Conservation (phyloP, 2,888 invertebrate genomes). For the Yponomeuta cagnagella region DNA sequence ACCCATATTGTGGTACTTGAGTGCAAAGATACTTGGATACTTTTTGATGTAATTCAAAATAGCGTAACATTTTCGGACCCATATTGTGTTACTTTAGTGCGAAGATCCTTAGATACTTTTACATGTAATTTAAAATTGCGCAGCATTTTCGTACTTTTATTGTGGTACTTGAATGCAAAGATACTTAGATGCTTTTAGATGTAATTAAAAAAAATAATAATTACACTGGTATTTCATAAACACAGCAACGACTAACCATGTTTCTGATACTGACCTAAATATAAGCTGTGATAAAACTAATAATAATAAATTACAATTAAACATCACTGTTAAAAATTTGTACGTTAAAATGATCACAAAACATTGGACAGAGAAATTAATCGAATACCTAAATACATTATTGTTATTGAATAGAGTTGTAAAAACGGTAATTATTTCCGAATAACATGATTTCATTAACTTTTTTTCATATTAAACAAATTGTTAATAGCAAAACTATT, state of each 20-base stretch:
- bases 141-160: no score
- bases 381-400: not conserved
- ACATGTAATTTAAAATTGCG: no score
- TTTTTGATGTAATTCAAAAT: no score
- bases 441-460: not conserved
- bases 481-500: not conserved
- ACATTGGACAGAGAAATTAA: not conserved
- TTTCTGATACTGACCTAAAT: slow-evolving; percentile 23
- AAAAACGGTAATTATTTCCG: not conserved
- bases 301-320: slow-evolving; percentile 18
- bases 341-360: slow-evolving; percentile 23
- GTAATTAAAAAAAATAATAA: no score
- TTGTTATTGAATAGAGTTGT: not conserved
- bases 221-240: not conserved
- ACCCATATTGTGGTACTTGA: no score
- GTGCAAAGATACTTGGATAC: no score
- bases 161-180: no score
- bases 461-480: not conserved
- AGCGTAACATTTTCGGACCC: no score
- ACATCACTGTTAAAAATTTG: slow-evolving; percentile 26
- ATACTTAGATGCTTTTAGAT: no score
- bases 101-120: no score
- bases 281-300: slow-evolving; percentile 16
- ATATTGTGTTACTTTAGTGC: no score
- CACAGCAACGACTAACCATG: not conserved